A percentile compares a stretch with the other conserved stretches of the same genome.
phyloP scores from a whole-genome alignment of 1,140 invertebrate species.

The Drusus annulatus region DNA sequence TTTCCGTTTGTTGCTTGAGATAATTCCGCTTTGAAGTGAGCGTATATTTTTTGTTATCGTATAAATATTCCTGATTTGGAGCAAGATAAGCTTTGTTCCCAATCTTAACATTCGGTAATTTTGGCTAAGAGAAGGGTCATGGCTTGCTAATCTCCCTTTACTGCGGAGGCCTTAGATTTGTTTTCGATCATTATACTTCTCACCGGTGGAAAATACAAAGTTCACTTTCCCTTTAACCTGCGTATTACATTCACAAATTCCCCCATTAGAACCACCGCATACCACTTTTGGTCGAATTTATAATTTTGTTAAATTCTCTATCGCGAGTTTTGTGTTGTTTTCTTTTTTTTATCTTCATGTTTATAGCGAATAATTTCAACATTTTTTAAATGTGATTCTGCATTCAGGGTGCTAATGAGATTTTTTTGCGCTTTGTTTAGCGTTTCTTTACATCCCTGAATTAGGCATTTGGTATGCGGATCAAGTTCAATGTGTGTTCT shows the following conservation, averaged over 20 bases:
- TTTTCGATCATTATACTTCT: slow-evolving; percentile 8
- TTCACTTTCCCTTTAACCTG: neutral
- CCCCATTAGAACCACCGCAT: neutral
- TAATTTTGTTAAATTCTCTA: neutral
- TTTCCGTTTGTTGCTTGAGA: no score
- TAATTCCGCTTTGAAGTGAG: neutral
- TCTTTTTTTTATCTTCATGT: neutral
- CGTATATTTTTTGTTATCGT: neutral
- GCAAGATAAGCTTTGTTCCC: neutral
- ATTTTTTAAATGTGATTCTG: neutral
- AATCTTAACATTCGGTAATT: slow-evolving; percentile 14
- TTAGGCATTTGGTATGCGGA: slow-evolving; percentile 51
- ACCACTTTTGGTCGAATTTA: neutral
- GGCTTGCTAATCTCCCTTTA: neutral
- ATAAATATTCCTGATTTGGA: neutral
- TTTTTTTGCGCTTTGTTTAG: neutral
- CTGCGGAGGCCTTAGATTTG: neutral
- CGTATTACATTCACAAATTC: neutral
- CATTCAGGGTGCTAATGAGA: neutral
- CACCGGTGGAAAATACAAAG: slow-evolving; percentile 3
- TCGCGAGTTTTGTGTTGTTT: neutral
- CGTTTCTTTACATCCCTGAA: slow-evolving; percentile 32
- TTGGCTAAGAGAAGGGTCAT: slow-evolving; percentile 15
- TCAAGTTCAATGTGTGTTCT: slow-evolving; percentile 5
- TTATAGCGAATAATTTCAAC: neutral